phyloP scores from a whole-genome alignment of 2,797 vertebrate species.

The Sebastes nivosus region DNA sequence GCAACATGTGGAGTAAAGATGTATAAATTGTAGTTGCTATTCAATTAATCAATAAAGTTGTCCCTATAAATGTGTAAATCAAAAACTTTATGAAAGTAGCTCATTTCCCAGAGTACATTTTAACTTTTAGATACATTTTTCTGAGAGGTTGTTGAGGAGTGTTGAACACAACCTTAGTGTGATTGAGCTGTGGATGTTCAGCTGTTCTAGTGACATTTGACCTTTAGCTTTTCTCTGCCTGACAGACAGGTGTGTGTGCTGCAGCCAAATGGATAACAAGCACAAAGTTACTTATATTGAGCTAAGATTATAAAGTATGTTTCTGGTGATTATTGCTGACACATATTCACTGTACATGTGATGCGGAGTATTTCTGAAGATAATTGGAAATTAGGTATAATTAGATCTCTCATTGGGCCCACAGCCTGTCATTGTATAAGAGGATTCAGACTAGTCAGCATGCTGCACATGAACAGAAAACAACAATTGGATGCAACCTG shows the following conservation, averaged over 20 bases:
- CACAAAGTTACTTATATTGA: background rate
- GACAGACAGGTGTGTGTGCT: constrained; percentile 19
- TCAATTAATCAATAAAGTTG: constrained; percentile 26
- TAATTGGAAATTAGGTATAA: background rate
- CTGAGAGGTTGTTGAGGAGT: background rate
- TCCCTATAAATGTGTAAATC: background rate
- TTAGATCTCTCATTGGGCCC: constrained; percentile 1
- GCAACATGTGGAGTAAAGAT: background rate
- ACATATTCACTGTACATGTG: background rate
- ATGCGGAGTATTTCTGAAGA: background rate
- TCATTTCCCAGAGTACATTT: background rate
- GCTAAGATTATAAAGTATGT: background rate
- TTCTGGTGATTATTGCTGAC: background rate
- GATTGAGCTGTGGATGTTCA: constrained; percentile 47
- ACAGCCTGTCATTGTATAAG: constrained; percentile 5
- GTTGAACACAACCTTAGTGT: background rate
- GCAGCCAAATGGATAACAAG: constrained; percentile 1
- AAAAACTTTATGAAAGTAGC: background rate
- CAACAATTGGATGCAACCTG: constrained; percentile 75
- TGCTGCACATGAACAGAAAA: constrained; percentile 61
- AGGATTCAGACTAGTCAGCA: constrained; percentile 63
- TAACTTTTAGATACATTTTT: background rate
- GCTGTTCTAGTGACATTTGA: constrained; percentile 54
- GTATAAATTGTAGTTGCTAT: background rate
- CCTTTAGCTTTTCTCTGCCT: constrained; percentile 21